A percentile compares a stretch with the other conserved stretches of the same genome.
phyloP scores from a whole-genome alignment of 2,797 vertebrate species.

The Vultur gryphus region DNA sequence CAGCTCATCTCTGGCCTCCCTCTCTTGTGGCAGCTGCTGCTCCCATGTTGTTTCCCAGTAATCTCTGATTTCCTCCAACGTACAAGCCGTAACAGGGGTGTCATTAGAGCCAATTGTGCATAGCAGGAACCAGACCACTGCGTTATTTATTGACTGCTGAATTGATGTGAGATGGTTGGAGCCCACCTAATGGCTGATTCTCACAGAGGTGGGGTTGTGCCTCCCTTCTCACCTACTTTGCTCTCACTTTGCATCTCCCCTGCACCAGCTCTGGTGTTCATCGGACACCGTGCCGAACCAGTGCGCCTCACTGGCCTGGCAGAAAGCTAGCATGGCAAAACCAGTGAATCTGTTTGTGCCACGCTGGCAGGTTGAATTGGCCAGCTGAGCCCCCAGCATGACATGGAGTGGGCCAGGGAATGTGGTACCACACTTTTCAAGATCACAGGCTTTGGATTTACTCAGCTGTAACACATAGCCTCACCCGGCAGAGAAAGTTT shows the following conservation, averaged over 20 bases:
- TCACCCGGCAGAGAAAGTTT: not conserved
- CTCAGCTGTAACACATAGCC: not conserved
- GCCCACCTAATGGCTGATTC: not conserved
- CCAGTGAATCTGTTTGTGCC: not conserved
- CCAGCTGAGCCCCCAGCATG: not conserved
- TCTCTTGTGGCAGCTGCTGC: not conserved
- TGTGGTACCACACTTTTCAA: not conserved
- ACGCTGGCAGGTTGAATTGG: not conserved
- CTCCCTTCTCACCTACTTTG: not conserved
- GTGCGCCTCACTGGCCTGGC: not conserved
- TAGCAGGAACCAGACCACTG: not conserved
- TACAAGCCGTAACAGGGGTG: not conserved
- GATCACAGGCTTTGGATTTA: not conserved
- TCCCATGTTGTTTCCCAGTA: not conserved
- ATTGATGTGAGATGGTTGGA: not conserved
- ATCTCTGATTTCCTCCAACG: not conserved
- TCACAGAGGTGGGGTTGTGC: not conserved
- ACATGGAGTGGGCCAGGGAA: not conserved
- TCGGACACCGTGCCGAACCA: accelerated
- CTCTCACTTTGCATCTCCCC: not conserved
- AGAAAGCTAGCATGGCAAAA: not conserved
- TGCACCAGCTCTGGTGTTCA: not conserved
- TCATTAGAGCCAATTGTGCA: not conserved
- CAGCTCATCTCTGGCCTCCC: not conserved
- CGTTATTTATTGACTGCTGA: not conserved